Base-by-base conservation (phyloP, 2,797 vertebrate species). In the Betta splendens region DNA sequence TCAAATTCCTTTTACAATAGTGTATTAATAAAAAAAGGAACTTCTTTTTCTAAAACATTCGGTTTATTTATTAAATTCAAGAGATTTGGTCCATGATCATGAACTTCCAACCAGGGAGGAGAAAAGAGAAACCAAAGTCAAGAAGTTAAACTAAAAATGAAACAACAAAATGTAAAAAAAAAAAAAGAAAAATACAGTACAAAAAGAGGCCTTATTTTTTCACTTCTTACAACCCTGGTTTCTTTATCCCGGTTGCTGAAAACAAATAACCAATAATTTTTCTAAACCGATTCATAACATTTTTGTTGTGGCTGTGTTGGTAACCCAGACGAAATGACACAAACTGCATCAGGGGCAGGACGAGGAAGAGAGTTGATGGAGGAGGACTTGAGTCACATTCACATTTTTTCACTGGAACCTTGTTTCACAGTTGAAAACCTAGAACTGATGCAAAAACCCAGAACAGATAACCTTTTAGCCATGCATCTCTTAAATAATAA, bases 21-120 rank as follows among this genome's bases (percentile, higher is more conserved):
- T 26, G 5, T 5, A 5, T 26, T 5, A 10, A 15, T n/a, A 15
- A 44, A 8, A 61, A 7, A 43, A 40, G 42, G 1, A 9, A 5
- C 29, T 46, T 43, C n/a, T n/a, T 75, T 86, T 82, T 85, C 86
- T 90, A 89, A 92, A 92, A 91, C 79, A 68, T 69, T 87, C 79
- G 68, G 75, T 93, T 93, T 93, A 93, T 93, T 93, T 93, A 93
- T 93, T 93, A 89, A 92, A 91, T 87, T 88, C 86, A 91, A 90
- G 86, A 93, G 86, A 92, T 92, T 93, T 93, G 91, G 92, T 93
- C 92, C 92, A 92, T 90, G 77, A 89, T 90, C 83, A 88, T 85
- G 64, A 81, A 88, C 73, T 75, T 92, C 75, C 80, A 90, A 88
- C 83, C 85, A 91, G 85, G 84, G 89, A 89, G 82, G 69, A 85